phyloP scores from a whole-genome alignment of 2,113 vertebrate species.

The Nothocercus nigrocapillus region DNA sequence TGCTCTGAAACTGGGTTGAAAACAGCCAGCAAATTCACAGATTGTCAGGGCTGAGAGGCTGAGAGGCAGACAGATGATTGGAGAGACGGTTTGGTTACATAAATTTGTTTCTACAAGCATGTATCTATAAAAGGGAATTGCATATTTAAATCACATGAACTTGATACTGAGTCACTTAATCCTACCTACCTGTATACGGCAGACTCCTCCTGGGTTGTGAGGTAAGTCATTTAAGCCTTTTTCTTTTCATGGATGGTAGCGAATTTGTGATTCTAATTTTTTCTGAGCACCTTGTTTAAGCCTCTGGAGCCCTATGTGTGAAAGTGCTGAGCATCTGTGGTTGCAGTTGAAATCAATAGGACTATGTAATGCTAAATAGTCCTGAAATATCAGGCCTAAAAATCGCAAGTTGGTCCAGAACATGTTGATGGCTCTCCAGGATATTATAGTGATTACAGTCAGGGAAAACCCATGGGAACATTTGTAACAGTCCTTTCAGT shows the following conservation, averaged over 20 bases:
- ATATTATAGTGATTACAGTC: background rate
- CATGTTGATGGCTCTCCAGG: background rate
- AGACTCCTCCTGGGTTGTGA: background rate
- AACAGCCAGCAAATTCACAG: background rate
- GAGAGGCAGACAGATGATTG: background rate
- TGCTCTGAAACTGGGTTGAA: background rate
- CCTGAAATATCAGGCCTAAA: background rate
- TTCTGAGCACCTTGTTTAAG: background rate
- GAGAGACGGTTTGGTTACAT: background rate
- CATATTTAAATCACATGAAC: background rate
- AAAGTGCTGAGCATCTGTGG: background rate
- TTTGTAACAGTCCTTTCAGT: background rate
- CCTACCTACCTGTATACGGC: background rate
- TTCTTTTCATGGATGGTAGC: background rate
- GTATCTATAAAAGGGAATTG: background rate
- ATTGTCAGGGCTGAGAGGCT: background rate
- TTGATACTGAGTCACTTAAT: background rate
- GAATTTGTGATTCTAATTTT: background rate
- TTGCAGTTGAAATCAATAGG: background rate
- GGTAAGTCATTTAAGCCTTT: background rate
- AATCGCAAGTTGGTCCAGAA: background rate
- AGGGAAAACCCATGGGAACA: background rate
- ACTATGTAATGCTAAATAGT: background rate
- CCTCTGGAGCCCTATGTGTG: background rate
- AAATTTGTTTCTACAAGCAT: background rate